Conservation (phyloP, 2,797 vertebrate genomes). For the Chelon labrosus region DNA sequence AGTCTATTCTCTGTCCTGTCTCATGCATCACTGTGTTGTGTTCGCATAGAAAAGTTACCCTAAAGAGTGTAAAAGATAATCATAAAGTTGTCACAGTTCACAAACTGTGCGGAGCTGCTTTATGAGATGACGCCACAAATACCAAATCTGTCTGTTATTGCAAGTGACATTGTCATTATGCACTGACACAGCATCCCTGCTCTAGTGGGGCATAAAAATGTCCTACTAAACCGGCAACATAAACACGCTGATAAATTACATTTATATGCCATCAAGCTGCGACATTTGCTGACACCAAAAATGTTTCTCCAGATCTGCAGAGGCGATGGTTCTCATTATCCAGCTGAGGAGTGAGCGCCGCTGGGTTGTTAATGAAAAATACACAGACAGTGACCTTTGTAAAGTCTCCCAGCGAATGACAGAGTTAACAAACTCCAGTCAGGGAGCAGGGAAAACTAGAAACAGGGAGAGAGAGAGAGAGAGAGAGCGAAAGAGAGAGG, state of each 20-base stretch:
- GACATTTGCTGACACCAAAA: slow-evolving; percentile 85
- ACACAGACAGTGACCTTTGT: slow-evolving; percentile 84
- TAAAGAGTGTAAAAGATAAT: slow-evolving; percentile 64
- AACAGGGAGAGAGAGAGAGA: slow-evolving; percentile 26
- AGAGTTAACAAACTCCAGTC: slow-evolving; percentile 72
- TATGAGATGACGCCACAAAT: slow-evolving; percentile 79
- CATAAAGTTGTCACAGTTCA: slow-evolving; percentile 76
- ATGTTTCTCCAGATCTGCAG: slow-evolving; percentile 83
- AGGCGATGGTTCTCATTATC: slow-evolving; percentile 84
- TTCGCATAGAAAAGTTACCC: slow-evolving; percentile 51
- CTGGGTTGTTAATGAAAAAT: slow-evolving; percentile 81
- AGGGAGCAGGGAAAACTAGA: slow-evolving; percentile 45
- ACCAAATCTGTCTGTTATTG: slow-evolving; percentile 83
- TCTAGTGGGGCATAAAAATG: slow-evolving; percentile 83
- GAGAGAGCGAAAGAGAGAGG: slow-evolving; percentile 21
- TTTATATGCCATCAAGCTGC: slow-evolving; percentile 84
- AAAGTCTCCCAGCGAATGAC: slow-evolving; percentile 78
- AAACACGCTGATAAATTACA: slow-evolving; percentile 87
- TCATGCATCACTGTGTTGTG: background rate
- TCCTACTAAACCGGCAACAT: slow-evolving; percentile 83
- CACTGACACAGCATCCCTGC: slow-evolving; percentile 84
- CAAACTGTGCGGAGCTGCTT: slow-evolving; percentile 74
- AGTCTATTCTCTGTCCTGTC: slow-evolving; percentile 4
- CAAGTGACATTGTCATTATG: slow-evolving; percentile 86
- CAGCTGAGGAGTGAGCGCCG: slow-evolving; percentile 67